phyloP scores from a whole-genome alignment of 2,888 invertebrate species.

The Altica lythri region DNA sequence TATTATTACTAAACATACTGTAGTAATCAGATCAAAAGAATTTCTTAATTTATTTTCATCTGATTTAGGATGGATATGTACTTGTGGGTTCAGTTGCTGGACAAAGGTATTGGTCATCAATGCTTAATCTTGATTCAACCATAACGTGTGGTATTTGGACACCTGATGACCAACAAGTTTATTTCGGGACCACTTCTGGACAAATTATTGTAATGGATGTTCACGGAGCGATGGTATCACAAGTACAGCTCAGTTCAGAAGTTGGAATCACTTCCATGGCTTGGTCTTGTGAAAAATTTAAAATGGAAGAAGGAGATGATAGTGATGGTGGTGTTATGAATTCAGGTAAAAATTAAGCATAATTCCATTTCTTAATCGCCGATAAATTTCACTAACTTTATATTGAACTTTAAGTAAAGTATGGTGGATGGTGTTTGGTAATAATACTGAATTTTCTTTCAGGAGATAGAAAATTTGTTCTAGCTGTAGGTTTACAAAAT shows the following conservation, averaged over 20 bases:
- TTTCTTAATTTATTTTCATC: no score
- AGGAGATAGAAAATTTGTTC: conserved; percentile 70
- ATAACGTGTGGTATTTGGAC: conserved; percentile 98
- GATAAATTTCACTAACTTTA: no score
- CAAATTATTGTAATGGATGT: conserved; percentile 97
- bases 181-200: conserved; percentile 93
- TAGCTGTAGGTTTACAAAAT: conserved; percentile 87
- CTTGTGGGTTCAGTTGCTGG: conserved; percentile 97
- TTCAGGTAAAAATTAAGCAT: conserved; percentile 55
- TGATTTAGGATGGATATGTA: conserved; percentile 95
- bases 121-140: conserved; percentile 90
- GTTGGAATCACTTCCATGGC: conserved; percentile 90
- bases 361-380: no score
- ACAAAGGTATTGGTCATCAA: conserved; percentile 97
- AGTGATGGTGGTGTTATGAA: conserved; percentile 64
- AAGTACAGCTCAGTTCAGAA: conserved; percentile 84
- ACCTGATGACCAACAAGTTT: conserved; percentile 95
- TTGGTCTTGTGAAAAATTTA: conserved; percentile 97
- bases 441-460: conserved; percentile 17
- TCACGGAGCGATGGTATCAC: conserved; percentile 93
- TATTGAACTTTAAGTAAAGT: no score
- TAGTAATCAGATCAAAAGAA: no score
- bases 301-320: conserved; percentile 94
- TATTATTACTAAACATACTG: no score
- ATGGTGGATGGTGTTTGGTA: no score